These are phyloP conservation scores for Halocynthia aurantium DNA, from an alignment of 23 tunicate species.

Conservation along the genomic window DNA sequence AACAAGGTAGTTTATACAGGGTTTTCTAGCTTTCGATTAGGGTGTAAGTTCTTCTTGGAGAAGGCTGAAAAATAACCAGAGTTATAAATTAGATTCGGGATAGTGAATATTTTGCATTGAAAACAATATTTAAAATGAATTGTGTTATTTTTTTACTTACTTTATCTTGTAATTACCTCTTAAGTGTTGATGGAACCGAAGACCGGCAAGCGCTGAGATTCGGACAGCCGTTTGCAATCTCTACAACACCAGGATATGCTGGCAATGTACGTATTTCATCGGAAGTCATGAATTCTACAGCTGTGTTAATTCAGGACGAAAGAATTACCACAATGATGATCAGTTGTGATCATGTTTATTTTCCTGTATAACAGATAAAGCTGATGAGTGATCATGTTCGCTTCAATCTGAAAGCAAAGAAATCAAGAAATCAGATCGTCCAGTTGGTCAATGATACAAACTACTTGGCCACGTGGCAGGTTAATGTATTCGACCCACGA, in stretches of 20 bases:
- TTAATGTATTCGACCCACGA: constrained; percentile 60
- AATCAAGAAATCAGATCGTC: constrained; percentile 69
- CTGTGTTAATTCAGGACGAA: neutral
- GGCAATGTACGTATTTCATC: constrained; percentile 45
- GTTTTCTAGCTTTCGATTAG: too few species aligned
- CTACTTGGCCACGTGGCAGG: constrained; percentile 89
- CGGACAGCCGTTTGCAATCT: constrained; percentile 93
- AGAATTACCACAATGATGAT: neutral
- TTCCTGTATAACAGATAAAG: constrained; percentile 37
- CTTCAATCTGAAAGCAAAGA: constrained; percentile 79
- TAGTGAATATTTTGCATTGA: neutral
- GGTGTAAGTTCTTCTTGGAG: too few species aligned
- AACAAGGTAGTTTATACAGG: constrained; percentile 29
- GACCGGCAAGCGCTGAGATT: constrained; percentile 55
- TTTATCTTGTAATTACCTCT: neutral
- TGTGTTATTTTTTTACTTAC: neutral
- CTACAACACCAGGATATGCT: constrained; percentile 74
- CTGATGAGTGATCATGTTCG: constrained; percentile 83
- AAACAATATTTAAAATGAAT: neutral
- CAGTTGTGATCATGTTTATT: neutral
- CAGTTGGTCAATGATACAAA: constrained; percentile 62
- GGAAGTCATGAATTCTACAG: neutral
- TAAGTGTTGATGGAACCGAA: constrained; percentile 82
- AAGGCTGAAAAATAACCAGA: too few species aligned
- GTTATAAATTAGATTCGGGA: neutral